Conservation (phyloP, 2,797 vertebrate species). For the Propithecus perrieri region DNA sequence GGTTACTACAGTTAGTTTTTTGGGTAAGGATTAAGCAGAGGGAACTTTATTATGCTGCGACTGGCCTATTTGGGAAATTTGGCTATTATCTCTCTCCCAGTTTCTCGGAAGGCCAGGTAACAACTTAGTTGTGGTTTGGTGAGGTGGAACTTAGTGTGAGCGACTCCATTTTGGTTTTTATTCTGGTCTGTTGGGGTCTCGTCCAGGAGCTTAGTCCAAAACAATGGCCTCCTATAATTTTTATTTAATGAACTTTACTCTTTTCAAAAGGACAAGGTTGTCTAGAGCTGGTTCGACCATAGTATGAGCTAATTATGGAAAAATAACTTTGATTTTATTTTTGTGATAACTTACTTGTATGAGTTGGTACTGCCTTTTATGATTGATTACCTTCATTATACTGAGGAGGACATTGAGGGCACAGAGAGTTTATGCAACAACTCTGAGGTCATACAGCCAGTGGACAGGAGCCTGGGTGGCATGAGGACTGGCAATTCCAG, state of each 20-base stretch:
- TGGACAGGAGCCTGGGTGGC: neutral
- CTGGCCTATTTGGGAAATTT: neutral
- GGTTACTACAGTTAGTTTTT: too few species aligned
- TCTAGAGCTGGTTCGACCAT: neutral
- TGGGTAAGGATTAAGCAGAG: neutral
- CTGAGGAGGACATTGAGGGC: neutral
- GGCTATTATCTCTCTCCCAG: neutral
- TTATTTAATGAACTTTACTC: neutral
- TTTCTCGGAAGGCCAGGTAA: neutral
- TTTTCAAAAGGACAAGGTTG: neutral
- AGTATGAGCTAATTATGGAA: neutral
- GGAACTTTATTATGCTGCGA: neutral
- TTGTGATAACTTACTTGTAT: conserved; percentile 33
- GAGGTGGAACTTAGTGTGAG: neutral
- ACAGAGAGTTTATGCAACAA: neutral
- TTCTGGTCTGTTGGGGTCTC: neutral
- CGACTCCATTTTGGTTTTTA: neutral
- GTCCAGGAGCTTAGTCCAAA: neutral
- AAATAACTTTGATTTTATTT: conserved; percentile 33
- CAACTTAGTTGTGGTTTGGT: neutral
- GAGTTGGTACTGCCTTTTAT: neutral
- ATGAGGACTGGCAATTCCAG: neutral
- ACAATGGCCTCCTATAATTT: neutral
- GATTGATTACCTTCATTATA: neutral
- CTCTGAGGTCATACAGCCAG: neutral